Evolutionary conservation across 2,113 vertebrate genomes (phyloP).

Genomic region (Girardinichthys multiradiatus): DNA sequence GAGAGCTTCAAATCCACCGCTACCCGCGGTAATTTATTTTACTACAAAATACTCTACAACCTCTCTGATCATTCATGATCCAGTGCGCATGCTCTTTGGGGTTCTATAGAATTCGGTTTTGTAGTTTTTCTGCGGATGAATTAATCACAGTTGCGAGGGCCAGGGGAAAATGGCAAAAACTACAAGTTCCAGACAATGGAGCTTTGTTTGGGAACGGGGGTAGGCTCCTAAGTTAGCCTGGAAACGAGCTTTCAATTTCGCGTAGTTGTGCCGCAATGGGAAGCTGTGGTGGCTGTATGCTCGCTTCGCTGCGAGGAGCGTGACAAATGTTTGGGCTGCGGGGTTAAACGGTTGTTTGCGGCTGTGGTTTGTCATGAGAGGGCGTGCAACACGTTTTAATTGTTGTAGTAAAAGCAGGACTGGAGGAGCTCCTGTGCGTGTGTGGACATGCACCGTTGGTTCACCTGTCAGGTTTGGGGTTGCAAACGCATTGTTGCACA

Average conservation of each 20-base stretch:
- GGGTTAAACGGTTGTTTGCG: slow-evolving; percentile 12
- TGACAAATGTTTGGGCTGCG: slow-evolving; percentile 8
- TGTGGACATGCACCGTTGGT: slow-evolving; percentile 30
- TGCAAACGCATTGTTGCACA: slow-evolving; percentile 9
- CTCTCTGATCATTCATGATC: slow-evolving; percentile 53
- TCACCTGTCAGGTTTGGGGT: slow-evolving; percentile 39
- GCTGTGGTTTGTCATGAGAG: background rate
- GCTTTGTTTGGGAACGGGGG: slow-evolving; percentile 68
- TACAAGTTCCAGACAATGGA: slow-evolving; percentile 81
- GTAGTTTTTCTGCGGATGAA: slow-evolving; percentile 72
- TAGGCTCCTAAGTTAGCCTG: slow-evolving; percentile 64
- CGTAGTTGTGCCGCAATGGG: slow-evolving; percentile 72
- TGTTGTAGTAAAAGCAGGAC: slow-evolving; percentile 3
- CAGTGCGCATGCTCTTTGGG: slow-evolving; percentile 71
- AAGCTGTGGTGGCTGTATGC: slow-evolving; percentile 65
- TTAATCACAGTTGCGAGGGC: slow-evolving; percentile 56
- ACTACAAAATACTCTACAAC: slow-evolving; percentile 57
- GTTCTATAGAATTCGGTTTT: slow-evolving; percentile 61
- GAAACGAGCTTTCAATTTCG: slow-evolving; percentile 74
- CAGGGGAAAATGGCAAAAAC: slow-evolving; percentile 63
- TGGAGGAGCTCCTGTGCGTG: background rate
- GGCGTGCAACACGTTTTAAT: slow-evolving; percentile 50
- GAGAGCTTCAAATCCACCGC: background rate
- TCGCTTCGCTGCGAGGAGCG: slow-evolving; percentile 10
- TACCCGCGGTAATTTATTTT: slow-evolving; percentile 32